Evolutionary conservation across 1,140 invertebrate species (phyloP).

Genomic region (Chironomus striatipennis): DNA sequence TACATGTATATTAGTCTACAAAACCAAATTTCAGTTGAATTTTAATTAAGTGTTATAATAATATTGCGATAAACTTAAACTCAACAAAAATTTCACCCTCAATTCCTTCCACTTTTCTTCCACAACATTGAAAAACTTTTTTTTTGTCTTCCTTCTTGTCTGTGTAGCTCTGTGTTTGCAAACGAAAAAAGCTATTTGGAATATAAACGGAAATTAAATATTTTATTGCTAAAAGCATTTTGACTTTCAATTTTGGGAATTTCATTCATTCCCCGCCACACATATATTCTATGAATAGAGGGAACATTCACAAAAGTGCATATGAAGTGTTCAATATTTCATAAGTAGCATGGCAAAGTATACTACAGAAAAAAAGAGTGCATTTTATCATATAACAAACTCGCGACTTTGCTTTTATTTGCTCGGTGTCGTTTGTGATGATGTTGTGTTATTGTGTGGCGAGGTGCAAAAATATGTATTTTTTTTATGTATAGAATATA

Average conservation of each 20-base stretch:
- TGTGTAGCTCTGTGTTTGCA: background rate
- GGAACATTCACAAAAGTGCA: background rate
- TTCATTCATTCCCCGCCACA: background rate
- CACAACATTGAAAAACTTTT: background rate
- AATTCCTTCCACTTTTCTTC: too few species aligned
- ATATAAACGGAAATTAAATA: constrained; percentile 9
- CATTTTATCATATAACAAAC: background rate
- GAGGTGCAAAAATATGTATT: background rate
- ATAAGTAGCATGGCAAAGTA: background rate
- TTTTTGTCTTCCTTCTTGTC: background rate
- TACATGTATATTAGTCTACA: background rate
- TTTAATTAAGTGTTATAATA: background rate
- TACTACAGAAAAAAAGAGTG: background rate
- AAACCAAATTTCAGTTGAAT: background rate
- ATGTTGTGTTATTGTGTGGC: constrained; percentile 11
- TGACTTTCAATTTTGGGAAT: constrained; percentile 11
- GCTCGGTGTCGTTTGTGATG: background rate
- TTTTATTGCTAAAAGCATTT: constrained; percentile 14
- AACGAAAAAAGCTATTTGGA: background rate
- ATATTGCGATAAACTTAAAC: background rate
- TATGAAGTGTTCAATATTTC: constrained; percentile 3
- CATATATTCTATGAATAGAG: background rate
- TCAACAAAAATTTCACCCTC: too few species aligned
- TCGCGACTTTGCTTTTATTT: background rate
- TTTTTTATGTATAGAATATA: too few species aligned